Percentiles rank a stretch among this genome's conserved stretches.
These are phyloP conservation scores for Pseudopleuronectes americanus DNA, from an alignment of 2,797 vertebrate species.

Conservation along the genomic window DNA sequence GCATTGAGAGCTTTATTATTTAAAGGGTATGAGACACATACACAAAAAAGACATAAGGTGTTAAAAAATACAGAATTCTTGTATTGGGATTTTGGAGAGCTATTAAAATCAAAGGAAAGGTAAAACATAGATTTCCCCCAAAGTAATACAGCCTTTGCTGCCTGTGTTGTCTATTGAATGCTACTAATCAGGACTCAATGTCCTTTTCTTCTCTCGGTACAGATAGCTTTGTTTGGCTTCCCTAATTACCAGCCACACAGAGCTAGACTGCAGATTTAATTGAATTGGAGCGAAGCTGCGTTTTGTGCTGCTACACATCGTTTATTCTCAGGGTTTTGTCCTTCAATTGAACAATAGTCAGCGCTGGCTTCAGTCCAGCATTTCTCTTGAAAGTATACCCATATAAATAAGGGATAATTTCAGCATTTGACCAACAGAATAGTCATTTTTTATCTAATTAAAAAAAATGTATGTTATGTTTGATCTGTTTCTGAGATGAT, in stretches of 20 bases:
- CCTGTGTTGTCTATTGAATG: slow-evolving; percentile 14
- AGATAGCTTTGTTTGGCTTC: slow-evolving; percentile 60
- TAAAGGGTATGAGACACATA: slow-evolving; percentile 6
- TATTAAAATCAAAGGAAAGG: neutral
- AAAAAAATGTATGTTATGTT: neutral
- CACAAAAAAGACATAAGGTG: neutral
- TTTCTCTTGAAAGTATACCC: neutral
- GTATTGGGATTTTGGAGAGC: neutral
- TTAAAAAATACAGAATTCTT: neutral
- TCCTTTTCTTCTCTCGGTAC: slow-evolving; percentile 6
- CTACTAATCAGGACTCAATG: slow-evolving; percentile 8
- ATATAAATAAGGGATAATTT: neutral
- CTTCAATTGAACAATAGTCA: neutral
- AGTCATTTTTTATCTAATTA: neutral
- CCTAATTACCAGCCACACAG: slow-evolving; percentile 56
- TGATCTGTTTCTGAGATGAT: neutral
- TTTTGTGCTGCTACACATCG: neutral
- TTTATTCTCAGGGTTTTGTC: slow-evolving; percentile 29
- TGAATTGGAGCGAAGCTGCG: slow-evolving; percentile 36
- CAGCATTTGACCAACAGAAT: too few species aligned
- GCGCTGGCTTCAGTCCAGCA: neutral
- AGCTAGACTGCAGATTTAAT: slow-evolving; percentile 43
- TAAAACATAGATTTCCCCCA: neutral
- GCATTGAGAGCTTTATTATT: slow-evolving; percentile 7
- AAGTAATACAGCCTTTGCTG: slow-evolving; percentile 19